These are phyloP conservation scores for Panurus biarmicus DNA, from an alignment of 2,113 vertebrate genomes.

Conservation along the genomic window DNA sequence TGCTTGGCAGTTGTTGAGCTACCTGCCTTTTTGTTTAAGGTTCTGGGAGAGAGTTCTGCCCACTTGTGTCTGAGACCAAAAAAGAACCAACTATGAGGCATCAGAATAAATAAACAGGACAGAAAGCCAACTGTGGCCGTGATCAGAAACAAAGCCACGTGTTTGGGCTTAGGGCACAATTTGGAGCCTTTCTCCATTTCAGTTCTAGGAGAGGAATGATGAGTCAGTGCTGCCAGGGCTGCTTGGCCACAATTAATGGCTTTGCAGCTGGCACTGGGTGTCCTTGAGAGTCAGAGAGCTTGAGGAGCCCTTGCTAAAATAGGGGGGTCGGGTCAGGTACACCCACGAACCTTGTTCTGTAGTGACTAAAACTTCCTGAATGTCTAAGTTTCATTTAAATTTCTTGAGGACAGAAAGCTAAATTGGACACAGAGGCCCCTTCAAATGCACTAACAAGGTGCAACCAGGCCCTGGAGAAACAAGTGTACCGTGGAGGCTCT, in stretches of 20 bases:
- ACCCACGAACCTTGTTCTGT: background rate
- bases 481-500: background rate
- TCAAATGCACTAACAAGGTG: background rate
- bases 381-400: background rate
- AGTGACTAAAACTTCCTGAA: background rate
- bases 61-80: background rate
- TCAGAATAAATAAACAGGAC: background rate
- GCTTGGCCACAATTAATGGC: background rate
- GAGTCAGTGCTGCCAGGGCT: background rate
- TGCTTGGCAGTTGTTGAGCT: background rate
- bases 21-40: background rate
- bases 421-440: background rate
- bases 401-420: background rate
- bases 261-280: background rate
- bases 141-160: background rate
- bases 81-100: background rate
- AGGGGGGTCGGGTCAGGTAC: fast-evolving
- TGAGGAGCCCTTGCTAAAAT: background rate
- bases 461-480: background rate
- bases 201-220: background rate
- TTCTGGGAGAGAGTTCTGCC: background rate
- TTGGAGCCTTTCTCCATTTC: background rate
- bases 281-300: background rate
- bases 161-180: background rate
- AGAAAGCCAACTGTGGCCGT: background rate